phyloP scores from a whole-genome alignment of 2,888 invertebrate species.

The Acrocyrtus sp. region DNA sequence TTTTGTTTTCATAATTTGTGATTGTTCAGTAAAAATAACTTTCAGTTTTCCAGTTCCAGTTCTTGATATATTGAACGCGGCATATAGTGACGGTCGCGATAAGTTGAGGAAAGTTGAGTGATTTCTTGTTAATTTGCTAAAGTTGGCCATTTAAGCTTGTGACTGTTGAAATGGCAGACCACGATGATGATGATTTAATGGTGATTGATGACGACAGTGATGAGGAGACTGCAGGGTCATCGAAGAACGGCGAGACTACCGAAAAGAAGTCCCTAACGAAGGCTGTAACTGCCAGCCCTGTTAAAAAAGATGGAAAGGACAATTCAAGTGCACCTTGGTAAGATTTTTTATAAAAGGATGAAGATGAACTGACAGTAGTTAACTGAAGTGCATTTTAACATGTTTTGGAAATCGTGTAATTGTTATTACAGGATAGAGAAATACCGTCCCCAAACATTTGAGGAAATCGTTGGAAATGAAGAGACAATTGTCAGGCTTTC shows the following conservation, averaged over 20 bases:
- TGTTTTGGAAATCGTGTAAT: not conserved
- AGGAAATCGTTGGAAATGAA: conserved; percentile 95
- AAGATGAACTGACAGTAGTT: no score
- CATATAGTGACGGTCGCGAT: no score
- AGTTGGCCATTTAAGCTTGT: no score
- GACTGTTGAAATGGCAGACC: conserved; percentile 2
- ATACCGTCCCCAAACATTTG: conserved; percentile 88
- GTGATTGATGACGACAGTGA: conserved; percentile 43
- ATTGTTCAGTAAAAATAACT: no score
- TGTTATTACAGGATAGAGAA: conserved; percentile 87
- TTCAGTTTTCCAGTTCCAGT: no score
- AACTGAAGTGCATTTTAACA: not conserved
- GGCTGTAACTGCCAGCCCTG: conserved; percentile 8
- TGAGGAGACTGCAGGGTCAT: not conserved
- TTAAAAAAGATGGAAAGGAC: conserved; percentile 16
- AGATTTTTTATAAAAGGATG: no score
- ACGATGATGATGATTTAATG: conserved; percentile 44
- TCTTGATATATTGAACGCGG: no score
- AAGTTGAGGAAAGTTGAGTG: no score
- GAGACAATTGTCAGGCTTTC: conserved; percentile 88
- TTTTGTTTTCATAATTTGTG: no score
- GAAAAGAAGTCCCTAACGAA: conserved; percentile 15
- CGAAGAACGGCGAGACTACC: not conserved
- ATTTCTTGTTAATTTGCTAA: no score
- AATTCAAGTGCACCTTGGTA: conserved; percentile 48